These are phyloP conservation scores for Drosophila pseudotalamancana DNA, from an alignment of 2,888 invertebrate genomes.

Conservation along the genomic window DNA sequence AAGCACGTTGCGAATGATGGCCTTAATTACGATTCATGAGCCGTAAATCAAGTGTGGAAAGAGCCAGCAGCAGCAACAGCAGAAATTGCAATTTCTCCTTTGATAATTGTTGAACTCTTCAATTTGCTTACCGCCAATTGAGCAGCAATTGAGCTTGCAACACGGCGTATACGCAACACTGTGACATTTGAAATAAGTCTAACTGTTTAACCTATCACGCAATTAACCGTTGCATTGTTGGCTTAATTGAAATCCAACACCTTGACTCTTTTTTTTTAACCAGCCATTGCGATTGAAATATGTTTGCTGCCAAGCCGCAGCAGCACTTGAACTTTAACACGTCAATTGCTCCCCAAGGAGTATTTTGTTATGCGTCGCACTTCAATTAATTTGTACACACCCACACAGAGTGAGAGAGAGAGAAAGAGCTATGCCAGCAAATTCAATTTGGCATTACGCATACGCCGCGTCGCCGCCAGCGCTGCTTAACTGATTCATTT, in stretches of 20 bases:
- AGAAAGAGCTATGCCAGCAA: constrained; percentile 1
- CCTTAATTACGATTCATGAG: constrained; percentile 49
- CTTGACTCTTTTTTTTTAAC: constrained; percentile 3
- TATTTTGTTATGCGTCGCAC: constrained; percentile 58
- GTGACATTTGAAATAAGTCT: background rate
- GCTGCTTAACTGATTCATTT: constrained; percentile 72
- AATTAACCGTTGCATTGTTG: constrained; percentile 46
- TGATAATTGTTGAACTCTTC: constrained; percentile 35
- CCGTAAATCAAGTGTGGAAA: constrained; percentile 47
- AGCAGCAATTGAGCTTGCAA: constrained; percentile 16
- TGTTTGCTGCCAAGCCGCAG: constrained; percentile 13
- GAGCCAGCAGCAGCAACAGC: background rate
- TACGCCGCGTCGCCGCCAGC: constrained; percentile 38
- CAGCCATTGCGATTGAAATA: constrained; percentile 24
- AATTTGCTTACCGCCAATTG: constrained; percentile 30
- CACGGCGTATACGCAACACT: constrained; percentile 25
- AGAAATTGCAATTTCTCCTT: constrained; percentile 2
- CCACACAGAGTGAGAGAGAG: background rate
- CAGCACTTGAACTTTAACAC: constrained; percentile 47
- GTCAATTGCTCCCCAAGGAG: constrained; percentile 69
- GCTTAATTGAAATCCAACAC: constrained; percentile 57
- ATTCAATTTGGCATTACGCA: constrained; percentile 58
- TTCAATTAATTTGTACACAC: constrained; percentile 51
- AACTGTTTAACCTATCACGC: constrained; percentile 23
- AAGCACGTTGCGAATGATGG: constrained; percentile 28